phyloP scores from a whole-genome alignment of 1,140 invertebrate genomes.

The Campoletis sonorensis region DNA sequence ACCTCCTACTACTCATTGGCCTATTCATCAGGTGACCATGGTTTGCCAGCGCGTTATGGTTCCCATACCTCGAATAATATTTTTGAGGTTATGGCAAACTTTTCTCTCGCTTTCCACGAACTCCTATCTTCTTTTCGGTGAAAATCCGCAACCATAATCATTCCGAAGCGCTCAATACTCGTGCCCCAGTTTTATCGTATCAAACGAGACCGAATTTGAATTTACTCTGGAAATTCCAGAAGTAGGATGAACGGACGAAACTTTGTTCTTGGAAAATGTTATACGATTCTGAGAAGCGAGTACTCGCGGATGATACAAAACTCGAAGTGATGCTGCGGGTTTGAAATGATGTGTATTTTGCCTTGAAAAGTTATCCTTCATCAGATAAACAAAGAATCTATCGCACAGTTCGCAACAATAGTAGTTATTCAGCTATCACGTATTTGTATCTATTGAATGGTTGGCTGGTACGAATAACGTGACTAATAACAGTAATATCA shows the following conservation, averaged over 20 bases:
- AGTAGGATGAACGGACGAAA: neutral
- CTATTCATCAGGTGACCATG: slow-evolving; percentile 38
- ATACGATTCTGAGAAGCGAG: neutral
- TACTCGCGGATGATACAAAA: neutral
- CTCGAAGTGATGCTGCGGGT: neutral
- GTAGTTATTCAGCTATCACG: slow-evolving; percentile 47
- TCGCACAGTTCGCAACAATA: no score
- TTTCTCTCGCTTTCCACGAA: neutral
- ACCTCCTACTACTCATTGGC: slow-evolving; percentile 33
- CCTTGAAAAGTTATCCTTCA: neutral
- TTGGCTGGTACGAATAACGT: slow-evolving; percentile 50
- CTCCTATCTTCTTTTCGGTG: neutral
- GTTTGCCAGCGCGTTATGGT: slow-evolving; percentile 46
- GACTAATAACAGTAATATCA: slow-evolving; percentile 48
- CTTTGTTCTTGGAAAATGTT: neutral
- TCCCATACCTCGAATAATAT: slow-evolving; percentile 34
- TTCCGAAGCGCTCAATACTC: neutral
- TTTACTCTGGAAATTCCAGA: neutral
- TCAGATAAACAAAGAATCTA: slow-evolving; percentile 26
- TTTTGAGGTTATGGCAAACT: slow-evolving; percentile 5
- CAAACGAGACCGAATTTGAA: neutral
- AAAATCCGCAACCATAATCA: slow-evolving; percentile 23
- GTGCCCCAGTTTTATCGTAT: slow-evolving; percentile 1
- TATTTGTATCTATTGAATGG: slow-evolving; percentile 54
- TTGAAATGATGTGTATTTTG: neutral